Percentiles rank a stretch among this genome's conserved stretches.
These are phyloP conservation scores for Euzetes globulus DNA, from an alignment of 2,888 invertebrate species.

Conservation along the genomic window DNA sequence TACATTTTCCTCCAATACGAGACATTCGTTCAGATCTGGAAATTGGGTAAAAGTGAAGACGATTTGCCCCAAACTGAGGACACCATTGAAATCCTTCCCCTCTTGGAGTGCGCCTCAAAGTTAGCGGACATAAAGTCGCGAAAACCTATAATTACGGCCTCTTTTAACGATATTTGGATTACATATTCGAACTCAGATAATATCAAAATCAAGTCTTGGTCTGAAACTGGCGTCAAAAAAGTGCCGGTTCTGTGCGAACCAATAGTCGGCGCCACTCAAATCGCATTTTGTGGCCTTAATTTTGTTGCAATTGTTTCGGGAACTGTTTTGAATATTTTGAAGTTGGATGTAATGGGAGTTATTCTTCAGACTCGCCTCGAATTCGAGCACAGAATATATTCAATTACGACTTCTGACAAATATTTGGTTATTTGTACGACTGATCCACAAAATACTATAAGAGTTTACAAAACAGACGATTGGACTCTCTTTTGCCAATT, in stretches of 20 bases:
- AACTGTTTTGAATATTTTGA: slow-evolving; percentile 9
- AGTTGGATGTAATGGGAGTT: slow-evolving; percentile 29
- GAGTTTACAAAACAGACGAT: neutral
- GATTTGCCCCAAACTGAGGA: neutral
- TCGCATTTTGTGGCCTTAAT: slow-evolving; percentile 8
- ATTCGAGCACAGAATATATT: neutral
- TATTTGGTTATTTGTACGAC: neutral
- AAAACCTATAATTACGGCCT: slow-evolving; percentile 16
- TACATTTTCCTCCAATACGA: slow-evolving; percentile 30
- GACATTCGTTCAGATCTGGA: slow-evolving; percentile 33
- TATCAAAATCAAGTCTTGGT: slow-evolving; percentile 17
- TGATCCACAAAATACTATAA: neutral
- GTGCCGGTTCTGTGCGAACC: slow-evolving; percentile 29
- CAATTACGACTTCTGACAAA: neutral
- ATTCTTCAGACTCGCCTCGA: neutral
- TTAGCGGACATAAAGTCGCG: slow-evolving; percentile 26
- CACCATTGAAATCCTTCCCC: neutral
- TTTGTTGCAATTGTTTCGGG: slow-evolving; percentile 24
- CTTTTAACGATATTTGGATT: slow-evolving; percentile 27
- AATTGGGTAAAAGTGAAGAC: slow-evolving; percentile 16
- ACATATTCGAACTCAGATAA: slow-evolving; percentile 28
- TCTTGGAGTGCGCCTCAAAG: slow-evolving; percentile 22
- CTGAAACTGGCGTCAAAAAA: slow-evolving; percentile 4
- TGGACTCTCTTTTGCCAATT: neutral
- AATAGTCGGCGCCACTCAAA: neutral